Base-by-base conservation (phyloP, 2,113 vertebrate species). In the Tringa solitaria region DNA sequence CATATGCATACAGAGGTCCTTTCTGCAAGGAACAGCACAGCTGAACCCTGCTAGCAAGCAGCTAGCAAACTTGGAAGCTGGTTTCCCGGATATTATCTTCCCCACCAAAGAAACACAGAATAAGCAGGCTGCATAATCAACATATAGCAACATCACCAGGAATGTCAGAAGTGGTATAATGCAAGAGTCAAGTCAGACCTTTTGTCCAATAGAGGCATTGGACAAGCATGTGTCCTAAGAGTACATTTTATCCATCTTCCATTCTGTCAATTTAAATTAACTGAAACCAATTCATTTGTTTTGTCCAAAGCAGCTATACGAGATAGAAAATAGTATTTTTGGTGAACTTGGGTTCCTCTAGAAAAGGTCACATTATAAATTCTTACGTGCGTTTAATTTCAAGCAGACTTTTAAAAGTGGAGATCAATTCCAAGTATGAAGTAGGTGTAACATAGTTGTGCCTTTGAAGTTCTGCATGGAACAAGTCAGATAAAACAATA, bases 381-480 rank as follows among this genome's bases (percentile, higher is more conserved):
- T 63, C 98, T 98, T 98, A 99, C 99, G 69, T 92, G 98, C 98
- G 97, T 93, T 98, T 99, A 68, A 97, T 98, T 80, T 98, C 93
- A 94, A 99, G 96, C 82, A 99, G 96, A 28, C 96, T 69, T 97
- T 99, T 99, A 97, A 99, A 99, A 90, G 99, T 99, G 28, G 98
- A 99, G 94, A 99, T 99, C 80, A 99, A 98, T 95, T 99, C 99
- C 81, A 99, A 96, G 83, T 99, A 99, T 28, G 99, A 99, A 60
- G 99, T 99, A 45, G 99, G 99, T 45, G 99, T 99, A 92, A 99
- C 99, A 56, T 99, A 99, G 93, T 99, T 99, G 95, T 98, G 96
- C 74, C 99, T 98, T 67, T 99, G 98, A 80, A 99, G 97, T 84
- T 99, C 98, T 14, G 90, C 41, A 48, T 95, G 93, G 95, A 99